These are phyloP conservation scores for Lathamus discolor DNA, from an alignment of 2,113 vertebrate species.

Conservation along the genomic window DNA sequence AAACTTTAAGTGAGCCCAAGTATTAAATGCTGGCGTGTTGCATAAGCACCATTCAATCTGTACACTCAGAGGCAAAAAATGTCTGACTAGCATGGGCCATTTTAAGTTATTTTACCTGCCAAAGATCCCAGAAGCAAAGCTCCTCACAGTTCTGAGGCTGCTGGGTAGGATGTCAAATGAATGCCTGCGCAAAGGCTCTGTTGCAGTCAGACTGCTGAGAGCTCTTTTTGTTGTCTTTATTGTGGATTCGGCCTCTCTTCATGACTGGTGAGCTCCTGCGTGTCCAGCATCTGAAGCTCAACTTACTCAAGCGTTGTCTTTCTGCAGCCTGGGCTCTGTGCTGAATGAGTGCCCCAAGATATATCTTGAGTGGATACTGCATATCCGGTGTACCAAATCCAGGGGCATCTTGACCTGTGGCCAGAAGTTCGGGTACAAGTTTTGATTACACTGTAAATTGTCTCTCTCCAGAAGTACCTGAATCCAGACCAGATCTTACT, in stretches of 20 bases:
- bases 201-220: background rate
- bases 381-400: background rate
- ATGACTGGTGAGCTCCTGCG: accelerated
- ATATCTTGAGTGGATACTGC: background rate
- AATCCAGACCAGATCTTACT: background rate
- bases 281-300: background rate
- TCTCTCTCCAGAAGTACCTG: background rate
- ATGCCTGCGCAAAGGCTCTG: background rate
- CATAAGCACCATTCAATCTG: background rate
- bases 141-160: background rate
- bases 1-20: background rate
- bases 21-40: background rate
- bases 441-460: background rate
- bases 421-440: background rate
- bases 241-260: background rate
- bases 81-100: background rate
- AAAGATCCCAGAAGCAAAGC: background rate
- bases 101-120: background rate
- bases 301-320: background rate
- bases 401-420: background rate
- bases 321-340: background rate
- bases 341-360: background rate
- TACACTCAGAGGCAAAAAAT: background rate
- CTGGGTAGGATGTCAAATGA: background rate
- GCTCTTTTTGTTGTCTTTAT: background rate